Base-by-base conservation (phyloP, 2,888 invertebrate species). In the Catocala fraxini region DNA sequence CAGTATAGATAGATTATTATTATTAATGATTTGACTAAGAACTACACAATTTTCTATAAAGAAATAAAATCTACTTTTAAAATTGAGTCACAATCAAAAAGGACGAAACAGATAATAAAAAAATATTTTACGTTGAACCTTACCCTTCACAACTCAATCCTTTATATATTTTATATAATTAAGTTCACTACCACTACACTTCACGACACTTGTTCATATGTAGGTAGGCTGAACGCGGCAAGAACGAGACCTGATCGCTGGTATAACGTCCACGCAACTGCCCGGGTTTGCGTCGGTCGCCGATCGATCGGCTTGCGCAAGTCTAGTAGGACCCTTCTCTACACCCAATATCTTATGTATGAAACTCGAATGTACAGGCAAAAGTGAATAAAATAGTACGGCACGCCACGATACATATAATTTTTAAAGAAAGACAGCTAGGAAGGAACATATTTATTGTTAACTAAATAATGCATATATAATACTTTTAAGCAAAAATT, bases 331-430 rank as follows among this genome's bases (percentile, higher is more conserved):
- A 73, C 75, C 72, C 83, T 84, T 86, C 90, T 82, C 84, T 78
- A 79, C 84, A 85, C 86, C 88, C 88, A 83, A 92, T 93, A 90
- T 92, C 92, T 93, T 93, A 92, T 93, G 92, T 93, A 93, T 93
- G 92, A 91, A 88, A 89, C 85, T 81, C 84, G 83, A 84, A 85
- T 84, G 84, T 84, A 82, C 82, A 82, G 80, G 86, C 85, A 88
- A 90, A 88, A 89, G 86, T 88, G 87, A 87, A 88, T 73, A 88
- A 77, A 89, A 82, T 70, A 78, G 77, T 74, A 58, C 45, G 45
- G 46, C 11, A 63, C 43, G 48, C 35, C 54, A 41, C 49, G 7
- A 10, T 47, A 58, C 0, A 7, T 39, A 39, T 39, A 7, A 0
- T 39, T 39, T 39, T 39, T 39, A 6, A 39, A 39, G 35, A 39